Conservation (phyloP, 2,888 invertebrate genomes). For the Myathropa florea region DNA sequence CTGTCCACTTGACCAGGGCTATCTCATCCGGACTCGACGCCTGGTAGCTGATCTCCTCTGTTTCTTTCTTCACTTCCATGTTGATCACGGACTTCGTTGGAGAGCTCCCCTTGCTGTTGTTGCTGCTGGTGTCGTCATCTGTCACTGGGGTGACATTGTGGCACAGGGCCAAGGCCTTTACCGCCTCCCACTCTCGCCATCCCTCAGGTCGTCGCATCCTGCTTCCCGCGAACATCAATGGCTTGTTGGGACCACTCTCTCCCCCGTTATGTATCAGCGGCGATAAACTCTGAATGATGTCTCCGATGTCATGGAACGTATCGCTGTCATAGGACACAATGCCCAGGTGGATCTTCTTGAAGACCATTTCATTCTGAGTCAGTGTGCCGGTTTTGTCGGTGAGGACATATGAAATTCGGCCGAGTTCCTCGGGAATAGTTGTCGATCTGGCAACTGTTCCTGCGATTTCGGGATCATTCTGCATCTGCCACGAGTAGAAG, state of each 20-base stretch:
- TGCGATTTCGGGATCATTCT: conserved; percentile 94
- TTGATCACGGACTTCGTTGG: conserved; percentile 79
- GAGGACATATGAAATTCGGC: conserved; percentile 96
- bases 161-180: conserved; percentile 96
- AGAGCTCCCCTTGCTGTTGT: conserved; percentile 74
- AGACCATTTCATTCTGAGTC: conserved; percentile 99
- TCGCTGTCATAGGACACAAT: conserved; percentile 93
- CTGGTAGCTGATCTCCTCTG: conserved; percentile 82
- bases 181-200: conserved; percentile 92
- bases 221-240: conserved; percentile 76
- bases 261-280: conserved; percentile 75
- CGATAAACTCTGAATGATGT: conserved; percentile 78
- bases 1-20: conserved; percentile 94
- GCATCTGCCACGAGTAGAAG: conserved; percentile 98
- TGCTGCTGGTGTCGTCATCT: conserved; percentile 82
- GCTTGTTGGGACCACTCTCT: conserved; percentile 72
- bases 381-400: conserved; percentile 99
- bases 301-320: conserved; percentile 80
- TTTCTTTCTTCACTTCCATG: conserved; percentile 74
- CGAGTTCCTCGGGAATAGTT: conserved; percentile 99
- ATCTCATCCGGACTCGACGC: conserved; percentile 97
- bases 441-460: conserved; percentile 98
- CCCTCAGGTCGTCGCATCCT: conserved; percentile 86
- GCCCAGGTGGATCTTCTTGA: conserved; percentile 96
- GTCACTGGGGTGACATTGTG: conserved; percentile 99